Base-by-base conservation (phyloP, 2,797 vertebrate genomes). In the Coregonus ussuriensis region DNA sequence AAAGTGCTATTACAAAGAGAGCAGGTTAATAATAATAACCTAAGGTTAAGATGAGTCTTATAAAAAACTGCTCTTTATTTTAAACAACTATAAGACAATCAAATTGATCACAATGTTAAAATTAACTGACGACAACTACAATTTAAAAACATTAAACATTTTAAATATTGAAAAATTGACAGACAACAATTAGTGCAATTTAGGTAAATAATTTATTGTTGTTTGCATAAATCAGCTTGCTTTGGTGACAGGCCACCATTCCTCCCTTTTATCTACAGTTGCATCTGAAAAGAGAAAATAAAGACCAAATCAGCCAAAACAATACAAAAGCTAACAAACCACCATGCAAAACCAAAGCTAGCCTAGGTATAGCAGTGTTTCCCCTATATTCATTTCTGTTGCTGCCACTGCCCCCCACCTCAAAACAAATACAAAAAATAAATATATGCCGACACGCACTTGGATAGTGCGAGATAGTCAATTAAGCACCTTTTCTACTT, bases 191-290 rank as follows among this genome's bases (percentile, higher is more conserved):
- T 16, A 37, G 66, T 35, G 25, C 21, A 33, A 62, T 37, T 4
- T 21, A 37, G 31, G 71, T 7, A 4, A 6, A 18, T 3, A 9
- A 59, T 25, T 86, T 74, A 93, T 68, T 93, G 91, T 0, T 81
- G 76, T 72, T 85, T 90, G 59, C 91, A 93, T 62, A 88, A 80
- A 0, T 92, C 87, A 0, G 86, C 84, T 18, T 87, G 68, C 6
- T 82, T 89, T 2, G 90, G 90, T 76, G 90, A 90, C 54, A 11
- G 82, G 81, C 85, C 85, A 90, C 84, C 41, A 77, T 1, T 86
- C 81, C 1, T 78, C 76, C 1, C 74, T 84, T 0, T 6, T 53
- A 21, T 83, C 80, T 0, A 29, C 31, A 2, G 65, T 72, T 5
- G 77, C 80, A 83, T 76, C 91, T 89, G 86, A 5, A 75, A 84